Evolutionary conservation across 2,888 invertebrate species (phyloP).

Genomic region (Scaptomyza parva): DNA sequence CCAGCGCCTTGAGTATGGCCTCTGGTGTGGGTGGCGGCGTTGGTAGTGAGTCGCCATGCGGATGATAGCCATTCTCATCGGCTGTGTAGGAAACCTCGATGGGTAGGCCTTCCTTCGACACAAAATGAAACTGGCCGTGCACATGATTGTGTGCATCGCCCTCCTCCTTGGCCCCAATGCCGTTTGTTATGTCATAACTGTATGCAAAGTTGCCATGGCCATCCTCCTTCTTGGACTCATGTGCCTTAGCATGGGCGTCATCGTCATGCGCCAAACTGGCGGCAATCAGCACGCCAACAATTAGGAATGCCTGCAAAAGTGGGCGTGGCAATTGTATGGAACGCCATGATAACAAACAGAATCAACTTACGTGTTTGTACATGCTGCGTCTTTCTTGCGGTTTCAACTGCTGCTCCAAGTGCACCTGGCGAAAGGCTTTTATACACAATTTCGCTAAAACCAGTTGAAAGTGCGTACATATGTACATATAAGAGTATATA

Average conservation of each 20-base stretch:
- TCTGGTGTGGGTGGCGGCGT: constrained; percentile 80
- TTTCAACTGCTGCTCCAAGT: constrained; percentile 44
- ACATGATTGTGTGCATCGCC: constrained; percentile 72
- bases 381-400: constrained; percentile 45
- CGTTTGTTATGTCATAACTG: constrained; percentile 71
- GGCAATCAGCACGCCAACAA: constrained; percentile 49
- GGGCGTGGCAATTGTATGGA: constrained; percentile 4
- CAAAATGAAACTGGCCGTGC: constrained; percentile 68
- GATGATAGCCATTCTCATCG: constrained; percentile 79
- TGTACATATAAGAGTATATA: constrained; percentile 7
- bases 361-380: constrained; percentile 69
- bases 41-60: constrained; percentile 74
- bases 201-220: constrained; percentile 74
- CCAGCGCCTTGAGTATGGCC: constrained; percentile 73
- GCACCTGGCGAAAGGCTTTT: constrained; percentile 42
- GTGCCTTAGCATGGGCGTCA: constrained; percentile 72
- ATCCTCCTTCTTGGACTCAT: constrained; percentile 70
- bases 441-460: constrained; percentile 36
- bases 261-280: constrained; percentile 65
- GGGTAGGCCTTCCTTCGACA: constrained; percentile 76
- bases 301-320: constrained; percentile 48
- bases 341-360: background rate
- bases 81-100: constrained; percentile 75
- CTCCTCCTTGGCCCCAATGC: constrained; percentile 73
- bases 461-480: too few relatives aligned